Conservation (phyloP, 37 sponge, comb jelly and placozoan genomes). For the Halichondria panicea region DNA sequence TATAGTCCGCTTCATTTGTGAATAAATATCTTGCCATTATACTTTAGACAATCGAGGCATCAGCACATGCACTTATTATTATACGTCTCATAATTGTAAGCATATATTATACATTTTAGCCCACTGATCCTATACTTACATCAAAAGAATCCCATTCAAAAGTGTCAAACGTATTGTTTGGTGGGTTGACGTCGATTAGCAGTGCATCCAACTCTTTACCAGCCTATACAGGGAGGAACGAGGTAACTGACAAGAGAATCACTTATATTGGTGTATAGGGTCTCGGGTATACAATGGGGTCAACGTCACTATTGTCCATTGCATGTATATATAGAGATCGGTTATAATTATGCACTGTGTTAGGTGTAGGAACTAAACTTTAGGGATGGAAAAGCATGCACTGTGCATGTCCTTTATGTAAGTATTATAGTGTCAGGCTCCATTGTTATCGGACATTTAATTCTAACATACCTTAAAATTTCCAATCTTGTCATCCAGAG, state of each 20-base stretch:
- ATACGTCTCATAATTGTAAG: background rate
- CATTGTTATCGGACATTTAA: background rate
- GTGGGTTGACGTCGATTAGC: conserved; percentile 30
- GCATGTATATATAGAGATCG: background rate
- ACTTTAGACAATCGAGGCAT: too few relatives aligned
- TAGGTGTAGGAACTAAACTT: too few relatives aligned
- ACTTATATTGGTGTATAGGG: background rate
- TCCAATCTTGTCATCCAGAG: conserved; percentile 61
- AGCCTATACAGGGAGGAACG: conserved; percentile 16
- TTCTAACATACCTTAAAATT: conserved; percentile 57
- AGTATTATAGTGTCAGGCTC: background rate
- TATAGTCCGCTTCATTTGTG: background rate
- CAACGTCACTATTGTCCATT: too few relatives aligned
- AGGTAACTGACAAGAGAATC: conserved; percentile 8
- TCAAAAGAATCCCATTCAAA: conserved; percentile 32
- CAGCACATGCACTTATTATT: background rate
- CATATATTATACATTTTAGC: background rate
- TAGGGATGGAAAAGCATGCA: background rate
- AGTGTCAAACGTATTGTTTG: conserved; percentile 41
- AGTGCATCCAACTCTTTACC: conserved; percentile 83
- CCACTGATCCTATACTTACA: conserved; percentile 7
- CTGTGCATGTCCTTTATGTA: background rate
- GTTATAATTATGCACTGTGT: too few relatives aligned
- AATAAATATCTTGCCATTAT: background rate
- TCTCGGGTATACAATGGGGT: too few relatives aligned